Percentiles rank a stretch among this genome's conserved stretches.
Evolutionary conservation across 2,113 vertebrate genomes (phyloP).

Genomic region (Microcebus jonahi): DNA sequence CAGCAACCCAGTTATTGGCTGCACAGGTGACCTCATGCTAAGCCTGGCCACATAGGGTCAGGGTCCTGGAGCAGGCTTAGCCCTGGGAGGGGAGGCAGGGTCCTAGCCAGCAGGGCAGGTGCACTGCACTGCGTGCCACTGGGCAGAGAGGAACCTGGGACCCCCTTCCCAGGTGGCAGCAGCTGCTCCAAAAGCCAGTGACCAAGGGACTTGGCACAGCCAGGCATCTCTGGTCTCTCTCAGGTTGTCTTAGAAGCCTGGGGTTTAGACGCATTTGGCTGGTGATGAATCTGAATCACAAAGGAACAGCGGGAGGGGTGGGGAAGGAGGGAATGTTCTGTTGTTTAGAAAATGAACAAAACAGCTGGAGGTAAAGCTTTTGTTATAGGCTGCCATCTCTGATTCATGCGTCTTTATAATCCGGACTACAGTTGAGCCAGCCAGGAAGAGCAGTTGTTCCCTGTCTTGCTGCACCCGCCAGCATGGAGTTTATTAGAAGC

Average conservation of each 20-base stretch:
- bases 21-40: not conserved
- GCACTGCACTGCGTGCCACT: not conserved
- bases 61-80: not conserved
- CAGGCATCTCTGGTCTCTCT: not conserved
- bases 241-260: not conserved
- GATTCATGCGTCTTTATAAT: conserved; percentile 83
- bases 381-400: conserved; percentile 74
- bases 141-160: not conserved
- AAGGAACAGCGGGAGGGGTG: conserved; percentile 13
- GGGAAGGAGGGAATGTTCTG: not conserved
- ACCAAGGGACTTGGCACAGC: rapidly evolving
- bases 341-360: conserved; percentile 82
- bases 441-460: conserved; percentile 78
- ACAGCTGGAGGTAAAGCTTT: conserved; percentile 82
- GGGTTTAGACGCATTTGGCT: conserved; percentile 39
- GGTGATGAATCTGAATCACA: conserved; percentile 64
- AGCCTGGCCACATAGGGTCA: not conserved
- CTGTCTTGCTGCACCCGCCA: conserved; percentile 70
- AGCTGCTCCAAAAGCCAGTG: not conserved
- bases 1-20: not conserved
- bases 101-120: not conserved
- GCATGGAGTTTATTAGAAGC: conserved; percentile 85
- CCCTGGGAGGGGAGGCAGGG: not conserved
- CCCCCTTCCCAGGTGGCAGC: not conserved
- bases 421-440: conserved; percentile 69